Evolutionary conservation across 2,113 vertebrate genomes (phyloP).

Genomic region (Upupa epops): DNA sequence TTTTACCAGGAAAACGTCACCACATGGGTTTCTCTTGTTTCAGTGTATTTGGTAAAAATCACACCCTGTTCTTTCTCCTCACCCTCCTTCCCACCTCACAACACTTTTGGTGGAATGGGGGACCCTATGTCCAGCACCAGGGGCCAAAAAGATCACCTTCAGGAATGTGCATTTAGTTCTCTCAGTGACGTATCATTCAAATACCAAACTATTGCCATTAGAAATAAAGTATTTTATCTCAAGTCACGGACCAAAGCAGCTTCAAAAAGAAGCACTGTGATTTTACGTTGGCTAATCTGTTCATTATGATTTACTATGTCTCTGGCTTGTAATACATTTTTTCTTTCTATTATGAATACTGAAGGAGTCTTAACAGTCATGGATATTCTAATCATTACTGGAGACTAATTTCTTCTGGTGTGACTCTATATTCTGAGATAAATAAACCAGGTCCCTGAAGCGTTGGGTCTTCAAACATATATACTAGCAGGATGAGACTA

Average conservation of each 20-base stretch:
- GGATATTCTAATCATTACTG: not conserved
- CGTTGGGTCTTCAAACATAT: not conserved
- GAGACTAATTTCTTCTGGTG: not conserved
- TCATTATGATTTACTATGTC: not conserved
- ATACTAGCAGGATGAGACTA: not conserved
- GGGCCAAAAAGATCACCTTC: not conserved
- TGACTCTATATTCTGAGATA: not conserved
- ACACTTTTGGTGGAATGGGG: not conserved
- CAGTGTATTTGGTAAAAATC: not conserved
- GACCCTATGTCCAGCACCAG: not conserved
- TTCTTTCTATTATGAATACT: not conserved
- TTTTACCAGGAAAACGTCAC: not conserved
- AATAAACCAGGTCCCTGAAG: not conserved
- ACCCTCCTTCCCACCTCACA: not conserved
- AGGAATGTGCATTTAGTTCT: not conserved
- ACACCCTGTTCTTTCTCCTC: not conserved
- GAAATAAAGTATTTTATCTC: not conserved
- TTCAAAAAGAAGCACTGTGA: not conserved
- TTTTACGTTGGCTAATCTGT: not conserved
- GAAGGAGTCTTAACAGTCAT: not conserved
- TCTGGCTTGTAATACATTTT: not conserved
- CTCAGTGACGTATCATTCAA: fast-evolving
- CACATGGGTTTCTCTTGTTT: not conserved
- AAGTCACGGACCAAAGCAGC: not conserved
- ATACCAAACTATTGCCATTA: not conserved